Evolutionary conservation across 2,888 invertebrate species (phyloP).

Genomic region (Tortrix viridana): DNA sequence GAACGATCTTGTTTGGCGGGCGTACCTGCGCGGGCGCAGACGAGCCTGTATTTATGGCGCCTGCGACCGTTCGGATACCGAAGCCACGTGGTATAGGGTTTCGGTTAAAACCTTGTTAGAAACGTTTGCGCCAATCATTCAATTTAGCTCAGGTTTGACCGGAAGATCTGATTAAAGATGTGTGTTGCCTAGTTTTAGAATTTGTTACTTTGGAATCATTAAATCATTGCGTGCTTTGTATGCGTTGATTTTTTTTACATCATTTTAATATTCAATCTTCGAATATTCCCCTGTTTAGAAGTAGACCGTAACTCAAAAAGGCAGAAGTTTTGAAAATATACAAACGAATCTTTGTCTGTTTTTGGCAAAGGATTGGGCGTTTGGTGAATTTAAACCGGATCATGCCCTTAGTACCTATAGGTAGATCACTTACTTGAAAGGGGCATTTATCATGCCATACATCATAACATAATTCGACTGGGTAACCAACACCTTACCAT

Average conservation of each 20-base stretch:
- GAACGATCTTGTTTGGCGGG: slow-evolving; percentile 81
- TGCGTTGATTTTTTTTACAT: neutral
- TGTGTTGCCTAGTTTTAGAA: neutral
- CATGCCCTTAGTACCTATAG: too few relatives aligned
- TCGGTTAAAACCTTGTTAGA: slow-evolving; percentile 77
- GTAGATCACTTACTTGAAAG: too few relatives aligned
- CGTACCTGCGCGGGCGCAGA: slow-evolving; percentile 81
- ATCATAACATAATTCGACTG: too few relatives aligned
- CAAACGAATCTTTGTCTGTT: too few relatives aligned
- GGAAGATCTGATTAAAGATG: slow-evolving; percentile 21
- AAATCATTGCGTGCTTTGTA: neutral
- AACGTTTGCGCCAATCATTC: slow-evolving; percentile 67
- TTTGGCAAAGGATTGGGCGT: too few relatives aligned
- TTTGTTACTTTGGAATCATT: neutral
- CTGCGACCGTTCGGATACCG: slow-evolving; percentile 61
- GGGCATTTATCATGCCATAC: too few relatives aligned
- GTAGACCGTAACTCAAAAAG: too few relatives aligned
- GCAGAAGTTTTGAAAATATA: too few relatives aligned
- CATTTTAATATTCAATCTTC: too few relatives aligned
- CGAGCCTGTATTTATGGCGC: slow-evolving; percentile 82
- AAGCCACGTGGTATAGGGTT: slow-evolving; percentile 71
- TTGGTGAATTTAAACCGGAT: too few relatives aligned
- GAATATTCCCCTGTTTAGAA: too few relatives aligned
- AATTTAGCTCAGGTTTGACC: slow-evolving; percentile 54
- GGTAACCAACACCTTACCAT: too few relatives aligned